Base-by-base conservation (phyloP, 2,888 invertebrate species). In the Lasioglossum zephyrum region DNA sequence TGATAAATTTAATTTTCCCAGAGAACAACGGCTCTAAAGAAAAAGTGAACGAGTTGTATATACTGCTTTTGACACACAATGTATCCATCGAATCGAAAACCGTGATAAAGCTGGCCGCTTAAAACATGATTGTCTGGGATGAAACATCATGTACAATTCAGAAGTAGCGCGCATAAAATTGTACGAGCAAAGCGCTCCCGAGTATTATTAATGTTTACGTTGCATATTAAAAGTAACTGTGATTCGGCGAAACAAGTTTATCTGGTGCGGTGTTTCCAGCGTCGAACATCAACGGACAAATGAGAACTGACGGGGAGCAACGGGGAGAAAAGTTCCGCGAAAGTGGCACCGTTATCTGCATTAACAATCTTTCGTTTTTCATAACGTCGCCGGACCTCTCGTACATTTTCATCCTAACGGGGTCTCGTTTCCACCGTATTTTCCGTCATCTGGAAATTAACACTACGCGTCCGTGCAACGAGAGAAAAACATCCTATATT, bases 381-480 rank as follows among this genome's bases (percentile, higher is more conserved):
- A 6, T 18, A 22, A 74, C 47, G 31, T 53, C 63, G 36, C 53
- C 57, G 4, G 31, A 6, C 16, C 36, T 5, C 26, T 18, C 66
- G n/a, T 74, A n/a, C 36, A 74, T 82, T 74, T 77, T 49, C 73
- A 44, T 77, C 70, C 31, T 63, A 74, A 77, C 77, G 84, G 60
- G 73, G 82, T 77, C 82, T n/a, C 77, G 73, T 73, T 81, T 47
- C 47, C 69, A 18, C n/a, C 39, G 63, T 44, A 70, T 44, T 16
- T 31, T 31, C 69, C 60, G 11, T 41, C 60, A 41, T 60, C 73
- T 84, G 41, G 73, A 47, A 63, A 84, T 82, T 77, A 82, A 74
- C 74, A 69, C 41, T 41, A 49, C 36, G 47, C 16, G 6, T 16
- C 13, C 26, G 22, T 44, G 9, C 13, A 11, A 44, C 22, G 53